Evolutionary conservation across 2,113 vertebrate genomes (phyloP).

Genomic region (Gila orcuttii): DNA sequence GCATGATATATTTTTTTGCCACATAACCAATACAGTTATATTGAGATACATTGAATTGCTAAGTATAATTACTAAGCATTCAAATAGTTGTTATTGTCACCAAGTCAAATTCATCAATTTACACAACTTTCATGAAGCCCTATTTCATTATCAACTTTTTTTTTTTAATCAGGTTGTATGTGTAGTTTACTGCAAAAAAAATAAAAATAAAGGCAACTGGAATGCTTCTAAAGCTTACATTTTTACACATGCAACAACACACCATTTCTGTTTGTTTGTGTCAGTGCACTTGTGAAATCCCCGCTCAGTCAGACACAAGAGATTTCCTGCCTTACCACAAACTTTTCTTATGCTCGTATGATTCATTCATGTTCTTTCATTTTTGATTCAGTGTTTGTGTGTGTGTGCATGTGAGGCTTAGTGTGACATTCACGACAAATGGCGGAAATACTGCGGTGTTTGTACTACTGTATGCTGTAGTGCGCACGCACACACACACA

Average conservation of each 20-base stretch:
- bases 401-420: background rate
- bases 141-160: background rate
- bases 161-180: too few relatives aligned
- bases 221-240: background rate
- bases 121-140: background rate
- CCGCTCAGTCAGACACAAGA: background rate
- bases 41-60: background rate
- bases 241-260: background rate
- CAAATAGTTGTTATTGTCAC: background rate
- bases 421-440: constrained; percentile 27
- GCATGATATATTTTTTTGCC: background rate
- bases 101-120: background rate
- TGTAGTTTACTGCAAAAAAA: too few relatives aligned
- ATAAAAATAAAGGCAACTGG: background rate
- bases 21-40: background rate
- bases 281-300: constrained; percentile 13
- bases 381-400: constrained; percentile 3
- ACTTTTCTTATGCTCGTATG: background rate
- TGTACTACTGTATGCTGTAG: background rate
- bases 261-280: background rate
- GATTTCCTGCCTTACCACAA: constrained; percentile 33
- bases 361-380: constrained; percentile 47
- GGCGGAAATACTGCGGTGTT: background rate
- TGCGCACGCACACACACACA: background rate
- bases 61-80: background rate